Conservation (phyloP, 1,140 invertebrate genomes). For the Cardiocondyla obscurior region DNA sequence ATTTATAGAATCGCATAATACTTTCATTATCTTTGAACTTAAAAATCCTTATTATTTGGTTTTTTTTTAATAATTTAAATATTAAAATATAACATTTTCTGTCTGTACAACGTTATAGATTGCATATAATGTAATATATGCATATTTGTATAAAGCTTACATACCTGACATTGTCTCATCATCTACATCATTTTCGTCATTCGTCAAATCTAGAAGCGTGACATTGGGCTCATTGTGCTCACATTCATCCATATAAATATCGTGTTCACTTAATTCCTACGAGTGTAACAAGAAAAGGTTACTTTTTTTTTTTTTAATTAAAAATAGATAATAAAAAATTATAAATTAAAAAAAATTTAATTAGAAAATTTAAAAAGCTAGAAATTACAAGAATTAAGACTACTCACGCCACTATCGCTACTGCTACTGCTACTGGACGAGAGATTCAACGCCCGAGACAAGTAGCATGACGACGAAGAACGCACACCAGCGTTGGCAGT, state of each 20-base stretch:
- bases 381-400: not conserved
- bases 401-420: slow-evolving; percentile 80
- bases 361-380: too few relatives aligned
- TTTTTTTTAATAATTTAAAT: not conserved
- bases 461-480: slow-evolving; percentile 10
- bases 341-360: too few relatives aligned
- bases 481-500: slow-evolving; percentile 72
- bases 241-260: slow-evolving; percentile 86
- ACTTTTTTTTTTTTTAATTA: not conserved
- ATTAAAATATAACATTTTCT: not conserved
- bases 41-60: not conserved
- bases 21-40: not conserved
- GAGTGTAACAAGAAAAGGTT: slow-evolving; percentile 46
- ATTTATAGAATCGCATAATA: not conserved
- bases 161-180: slow-evolving; percentile 93
- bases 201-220: slow-evolving; percentile 85
- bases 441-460: slow-evolving; percentile 69
- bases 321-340: not conserved
- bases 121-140: not conserved
- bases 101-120: not conserved
- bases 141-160: not conserved
- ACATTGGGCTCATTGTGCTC: slow-evolving; percentile 81
- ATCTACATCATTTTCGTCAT: slow-evolving; percentile 92
- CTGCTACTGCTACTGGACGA: slow-evolving; percentile 78
- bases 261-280: slow-evolving; percentile 89